Evolutionary conservation across 2,113 vertebrate species (phyloP).

Genomic region (Carassius auratus): DNA sequence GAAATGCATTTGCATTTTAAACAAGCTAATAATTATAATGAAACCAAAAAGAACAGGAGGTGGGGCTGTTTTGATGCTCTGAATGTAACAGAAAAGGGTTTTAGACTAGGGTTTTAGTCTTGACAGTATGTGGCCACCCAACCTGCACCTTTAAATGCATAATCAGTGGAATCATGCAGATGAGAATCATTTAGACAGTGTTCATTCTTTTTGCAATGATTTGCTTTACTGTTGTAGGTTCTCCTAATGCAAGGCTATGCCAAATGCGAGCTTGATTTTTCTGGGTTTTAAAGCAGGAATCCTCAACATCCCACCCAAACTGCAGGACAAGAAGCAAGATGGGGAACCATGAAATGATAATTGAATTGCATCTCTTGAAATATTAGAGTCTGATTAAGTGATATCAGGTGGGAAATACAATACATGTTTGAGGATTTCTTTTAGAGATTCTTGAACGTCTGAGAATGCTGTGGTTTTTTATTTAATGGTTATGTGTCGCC

Average conservation of each 20-base stretch:
- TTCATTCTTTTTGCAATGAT: slow-evolving; percentile 30
- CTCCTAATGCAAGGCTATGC: not conserved
- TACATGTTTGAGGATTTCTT: slow-evolving; percentile 53
- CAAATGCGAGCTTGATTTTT: not conserved
- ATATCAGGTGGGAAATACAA: slow-evolving; percentile 54
- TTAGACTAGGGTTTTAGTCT: slow-evolving; percentile 53
- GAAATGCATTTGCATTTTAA: slow-evolving; percentile 70
- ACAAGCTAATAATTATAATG: slow-evolving; percentile 63
- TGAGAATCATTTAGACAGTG: slow-evolving; percentile 36
- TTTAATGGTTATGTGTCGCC: slow-evolving; percentile 60
- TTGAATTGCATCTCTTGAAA: slow-evolving; percentile 46
- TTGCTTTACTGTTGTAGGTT: slow-evolving; percentile 24
- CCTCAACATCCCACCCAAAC: not conserved
- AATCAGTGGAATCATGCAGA: slow-evolving; percentile 24
- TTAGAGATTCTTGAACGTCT: slow-evolving; percentile 66
- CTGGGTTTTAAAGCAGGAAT: not conserved
- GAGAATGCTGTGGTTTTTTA: slow-evolving; percentile 70
- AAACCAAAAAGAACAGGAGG: slow-evolving; percentile 37
- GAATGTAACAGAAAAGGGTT: slow-evolving; percentile 37
- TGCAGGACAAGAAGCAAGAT: not conserved
- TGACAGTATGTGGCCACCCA: slow-evolving; percentile 30
- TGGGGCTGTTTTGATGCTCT: slow-evolving; percentile 45
- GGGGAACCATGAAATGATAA: slow-evolving; percentile 45
- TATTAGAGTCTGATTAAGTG: slow-evolving; percentile 35
- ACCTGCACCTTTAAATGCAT: slow-evolving; percentile 29